These are phyloP conservation scores for Conchocele bisecta DNA, from an alignment of 2,888 invertebrate species.

Conservation along the genomic window DNA sequence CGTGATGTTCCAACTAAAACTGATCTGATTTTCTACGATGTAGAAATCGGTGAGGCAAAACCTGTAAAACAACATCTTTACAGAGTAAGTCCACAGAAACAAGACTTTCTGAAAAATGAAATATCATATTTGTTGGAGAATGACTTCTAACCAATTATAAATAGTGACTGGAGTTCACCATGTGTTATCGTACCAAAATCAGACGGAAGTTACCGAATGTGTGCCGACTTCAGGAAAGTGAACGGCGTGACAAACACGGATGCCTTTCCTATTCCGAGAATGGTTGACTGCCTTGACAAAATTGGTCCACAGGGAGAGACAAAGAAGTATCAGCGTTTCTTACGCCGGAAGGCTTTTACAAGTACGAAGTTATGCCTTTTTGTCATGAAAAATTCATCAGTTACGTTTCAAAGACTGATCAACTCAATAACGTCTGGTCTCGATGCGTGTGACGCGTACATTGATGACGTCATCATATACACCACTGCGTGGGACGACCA, in stretches of 20 bases:
- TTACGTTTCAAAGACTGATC: slow-evolving; percentile 54
- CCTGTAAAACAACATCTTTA: slow-evolving; percentile 35
- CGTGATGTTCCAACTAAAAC: slow-evolving; percentile 47
- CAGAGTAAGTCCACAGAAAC: too few relatives aligned
- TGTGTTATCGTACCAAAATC: slow-evolving; percentile 56
- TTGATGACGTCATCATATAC: slow-evolving; percentile 47
- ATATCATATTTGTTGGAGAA: slow-evolving; percentile 59
- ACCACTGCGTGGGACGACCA: slow-evolving; percentile 34
- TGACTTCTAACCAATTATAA: slow-evolving; percentile 58
- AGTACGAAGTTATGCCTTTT: slow-evolving; percentile 61
- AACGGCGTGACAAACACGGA: slow-evolving; percentile 62
- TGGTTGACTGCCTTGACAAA: slow-evolving; percentile 64
- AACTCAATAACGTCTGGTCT: slow-evolving; percentile 26
- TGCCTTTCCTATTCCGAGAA: slow-evolving; percentile 57
- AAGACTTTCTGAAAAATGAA: slow-evolving; percentile 39
- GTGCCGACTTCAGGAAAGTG: slow-evolving; percentile 60
- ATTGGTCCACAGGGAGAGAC: slow-evolving; percentile 50
- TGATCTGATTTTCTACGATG: slow-evolving; percentile 35
- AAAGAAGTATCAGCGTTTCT: slow-evolving; percentile 60
- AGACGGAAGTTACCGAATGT: slow-evolving; percentile 44
- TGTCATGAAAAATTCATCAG: slow-evolving; percentile 57
- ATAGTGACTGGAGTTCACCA: slow-evolving; percentile 62
- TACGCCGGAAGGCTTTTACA: slow-evolving; percentile 44
- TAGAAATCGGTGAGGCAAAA: too few relatives aligned
- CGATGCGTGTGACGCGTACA: slow-evolving; percentile 39